A percentile compares a stretch with the other conserved stretches of the same genome.
Evolutionary conservation across 2,888 invertebrate genomes (phyloP).

Genomic region (Nyleta sp.): DNA sequence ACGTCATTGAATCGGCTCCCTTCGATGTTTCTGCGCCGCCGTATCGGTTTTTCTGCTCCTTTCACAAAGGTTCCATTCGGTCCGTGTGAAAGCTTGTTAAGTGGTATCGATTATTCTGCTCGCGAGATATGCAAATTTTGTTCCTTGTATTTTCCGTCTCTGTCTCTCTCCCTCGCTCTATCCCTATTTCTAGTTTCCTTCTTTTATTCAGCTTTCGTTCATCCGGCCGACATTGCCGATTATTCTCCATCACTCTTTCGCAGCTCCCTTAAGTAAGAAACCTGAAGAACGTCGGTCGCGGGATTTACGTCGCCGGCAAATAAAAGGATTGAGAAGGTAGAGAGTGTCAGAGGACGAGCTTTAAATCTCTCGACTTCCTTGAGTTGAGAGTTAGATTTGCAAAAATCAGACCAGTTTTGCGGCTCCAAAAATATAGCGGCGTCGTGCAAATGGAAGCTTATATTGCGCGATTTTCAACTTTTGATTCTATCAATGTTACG

Average conservation of each 20-base stretch:
- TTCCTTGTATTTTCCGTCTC: slow-evolving; percentile 48
- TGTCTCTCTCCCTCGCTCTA: slow-evolving; percentile 1
- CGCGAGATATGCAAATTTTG: slow-evolving; percentile 77
- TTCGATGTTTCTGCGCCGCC: neutral
- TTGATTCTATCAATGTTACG: too few species aligned
- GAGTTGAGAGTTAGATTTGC: slow-evolving; percentile 62
- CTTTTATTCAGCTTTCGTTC: slow-evolving; percentile 50
- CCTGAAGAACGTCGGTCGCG: slow-evolving; percentile 71
- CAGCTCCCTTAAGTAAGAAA: slow-evolving; percentile 64
- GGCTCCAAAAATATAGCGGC: slow-evolving; percentile 45
- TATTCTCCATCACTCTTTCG: slow-evolving; percentile 66
- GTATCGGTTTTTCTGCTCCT: slow-evolving; percentile 18
- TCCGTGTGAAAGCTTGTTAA: slow-evolving; percentile 70
- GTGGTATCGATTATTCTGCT: slow-evolving; percentile 78
- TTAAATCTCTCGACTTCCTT: slow-evolving; percentile 68
- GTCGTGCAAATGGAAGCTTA: slow-evolving; percentile 1
- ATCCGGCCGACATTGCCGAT: slow-evolving; percentile 56
- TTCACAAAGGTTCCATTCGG: slow-evolving; percentile 36
- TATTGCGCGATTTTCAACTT: too few species aligned
- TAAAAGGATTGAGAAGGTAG: slow-evolving; percentile 69
- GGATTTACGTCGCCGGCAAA: slow-evolving; percentile 74
- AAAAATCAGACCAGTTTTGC: slow-evolving; percentile 56
- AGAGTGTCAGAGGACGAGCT: slow-evolving; percentile 66
- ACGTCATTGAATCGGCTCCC: slow-evolving; percentile 22
- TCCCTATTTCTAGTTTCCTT: slow-evolving; percentile 41